Evolutionary conservation across 2,888 invertebrate species (phyloP).

Genomic region (Cacoxenus indagator): DNA sequence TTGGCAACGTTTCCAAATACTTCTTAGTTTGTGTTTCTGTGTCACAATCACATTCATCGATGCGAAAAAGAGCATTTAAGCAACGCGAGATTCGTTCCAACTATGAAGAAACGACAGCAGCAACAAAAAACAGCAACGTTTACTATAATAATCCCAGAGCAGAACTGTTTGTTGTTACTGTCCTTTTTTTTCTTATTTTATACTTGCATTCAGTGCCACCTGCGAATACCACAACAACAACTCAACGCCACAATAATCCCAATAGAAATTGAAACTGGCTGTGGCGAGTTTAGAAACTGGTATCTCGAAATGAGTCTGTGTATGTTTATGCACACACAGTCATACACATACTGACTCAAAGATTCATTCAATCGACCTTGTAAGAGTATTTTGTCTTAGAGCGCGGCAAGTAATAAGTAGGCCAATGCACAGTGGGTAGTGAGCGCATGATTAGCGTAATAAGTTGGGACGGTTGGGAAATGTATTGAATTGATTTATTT

Average conservation of each 20-base stretch:
- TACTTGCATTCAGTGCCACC: slow-evolving; percentile 21
- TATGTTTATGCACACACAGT: slow-evolving; percentile 8
- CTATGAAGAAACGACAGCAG: slow-evolving; percentile 35
- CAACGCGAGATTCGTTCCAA: slow-evolving; percentile 15
- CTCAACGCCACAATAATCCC: slow-evolving; percentile 53
- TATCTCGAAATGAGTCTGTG: slow-evolving; percentile 43
- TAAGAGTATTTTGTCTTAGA: slow-evolving; percentile 64
- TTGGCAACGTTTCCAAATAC: slow-evolving; percentile 53
- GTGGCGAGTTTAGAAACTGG: slow-evolving; percentile 63
- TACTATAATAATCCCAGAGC: slow-evolving; percentile 18
- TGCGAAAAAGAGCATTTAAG: slow-evolving; percentile 40
- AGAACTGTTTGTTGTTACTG: slow-evolving; percentile 5
- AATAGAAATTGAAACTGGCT: slow-evolving; percentile 63
- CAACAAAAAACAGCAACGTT: slow-evolving; percentile 25
- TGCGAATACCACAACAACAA: slow-evolving; percentile 12
- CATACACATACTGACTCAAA: slow-evolving; percentile 38
- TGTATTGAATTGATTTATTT: neutral
- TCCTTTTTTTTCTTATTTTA: slow-evolving; percentile 1
- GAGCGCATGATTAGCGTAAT: neutral
- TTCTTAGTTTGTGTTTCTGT: slow-evolving; percentile 61
- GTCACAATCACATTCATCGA: slow-evolving; percentile 52
- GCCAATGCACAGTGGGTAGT: slow-evolving; percentile 47
- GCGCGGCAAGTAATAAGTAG: slow-evolving; percentile 55
- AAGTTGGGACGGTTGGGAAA: neutral
- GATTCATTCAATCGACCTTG: slow-evolving; percentile 57